Evolutionary conservation across 2,113 vertebrate species (phyloP), one percentile per base, ranked within the genome.

Genomic region (Perognathus longimembris): DNA sequence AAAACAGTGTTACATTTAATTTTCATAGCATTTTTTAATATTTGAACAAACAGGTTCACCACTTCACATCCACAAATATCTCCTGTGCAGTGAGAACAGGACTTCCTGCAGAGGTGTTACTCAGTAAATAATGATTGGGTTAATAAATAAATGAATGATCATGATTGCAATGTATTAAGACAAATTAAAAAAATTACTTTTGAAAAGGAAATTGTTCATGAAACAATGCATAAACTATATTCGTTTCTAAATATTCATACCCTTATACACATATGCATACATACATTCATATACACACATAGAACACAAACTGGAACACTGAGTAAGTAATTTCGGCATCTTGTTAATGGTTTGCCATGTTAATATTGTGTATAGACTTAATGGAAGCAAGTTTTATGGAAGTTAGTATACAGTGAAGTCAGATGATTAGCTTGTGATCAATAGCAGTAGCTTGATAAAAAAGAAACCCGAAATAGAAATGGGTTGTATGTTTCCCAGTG

Each of bases 11-110:
- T 61, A 34, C 83, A n/a, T 20, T 88, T 38, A 64, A 42, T 76
- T 91, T 89, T 95, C 36, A 17, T 71, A 70, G 9, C 20, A 59
- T 7, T 70, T 89, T 54, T 66, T 78, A 36, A 22, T 85, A 69
- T 85, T 85, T 85, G 50, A 45, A 20, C 28, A 70, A 50, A 34
- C 22, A 59, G 61, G 6, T 79, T 75, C 17, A 69, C 7, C 30
- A 86, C 22, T 75, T 89, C 3, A 24, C 28, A 75, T 69, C 38
- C n/a, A 5, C 34, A 15, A 18, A 1, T 87, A 26, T 86, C 18
- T 81, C 15, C 69, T 9, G 7, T 70, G 30, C 61, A 73, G 9
- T 3, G 18, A 88, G n/a, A 69, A 67, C 12, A 40, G 24, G 38
- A 5, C 83, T 26, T 42, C 5, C 22, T 5, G 28, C 20, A 54